Conservation (phyloP, 64 coral and sea anemone genomes). For the Montipora foliosa region DNA sequence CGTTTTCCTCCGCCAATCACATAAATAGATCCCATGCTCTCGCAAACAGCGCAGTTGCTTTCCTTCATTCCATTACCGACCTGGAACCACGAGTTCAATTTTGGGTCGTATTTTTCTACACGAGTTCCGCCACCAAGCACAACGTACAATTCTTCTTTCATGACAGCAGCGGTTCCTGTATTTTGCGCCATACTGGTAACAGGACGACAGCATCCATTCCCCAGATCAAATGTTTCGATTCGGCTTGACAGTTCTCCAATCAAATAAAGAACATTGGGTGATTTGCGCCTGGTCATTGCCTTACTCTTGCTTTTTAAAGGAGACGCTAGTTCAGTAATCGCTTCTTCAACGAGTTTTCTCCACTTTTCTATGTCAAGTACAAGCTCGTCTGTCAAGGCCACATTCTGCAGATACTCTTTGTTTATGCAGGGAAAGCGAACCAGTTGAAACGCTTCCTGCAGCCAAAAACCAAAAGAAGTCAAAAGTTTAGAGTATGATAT, state of each 20-base stretch:
- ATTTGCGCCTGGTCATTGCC: constrained; percentile 29
- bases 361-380: constrained; percentile 43
- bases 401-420: constrained; percentile 45
- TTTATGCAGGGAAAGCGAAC: constrained; percentile 74
- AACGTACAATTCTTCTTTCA: constrained; percentile 65
- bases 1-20: constrained; percentile 81
- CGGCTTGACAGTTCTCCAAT: constrained; percentile 72
- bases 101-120: constrained; percentile 78
- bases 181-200: constrained; percentile 66
- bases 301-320: constrained; percentile 25
- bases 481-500: neutral
- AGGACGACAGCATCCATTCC: constrained; percentile 45
- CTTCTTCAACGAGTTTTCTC: constrained; percentile 61
- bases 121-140: constrained; percentile 81
- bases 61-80: constrained; percentile 80
- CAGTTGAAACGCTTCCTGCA: constrained; percentile 71
- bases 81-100: constrained; percentile 75
- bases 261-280: constrained; percentile 83
- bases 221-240: constrained; percentile 81
- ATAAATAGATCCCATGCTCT: constrained; percentile 83
- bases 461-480: neutral
- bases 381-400: constrained; percentile 48
- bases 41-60: constrained; percentile 69
- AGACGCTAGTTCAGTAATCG: constrained; percentile 14
- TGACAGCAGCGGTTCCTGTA: constrained; percentile 67